Base-by-base conservation (phyloP, 2,888 invertebrate species). In the Gisinianus flammeolus region DNA sequence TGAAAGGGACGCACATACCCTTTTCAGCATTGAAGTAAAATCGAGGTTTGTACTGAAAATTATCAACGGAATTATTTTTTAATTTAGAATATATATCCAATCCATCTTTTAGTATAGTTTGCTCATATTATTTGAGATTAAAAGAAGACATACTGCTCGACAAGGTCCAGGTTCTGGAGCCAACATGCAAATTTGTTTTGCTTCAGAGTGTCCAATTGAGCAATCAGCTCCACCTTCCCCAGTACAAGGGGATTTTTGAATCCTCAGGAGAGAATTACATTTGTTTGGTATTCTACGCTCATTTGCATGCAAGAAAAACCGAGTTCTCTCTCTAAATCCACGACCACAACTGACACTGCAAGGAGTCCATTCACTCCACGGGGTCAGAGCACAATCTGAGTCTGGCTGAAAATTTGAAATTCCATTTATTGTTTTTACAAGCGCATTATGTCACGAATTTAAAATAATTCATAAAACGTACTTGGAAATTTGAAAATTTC, bases 321-420 rank as follows among this genome's bases (percentile, higher is more conserved):
- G 90, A 54, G 93, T 93, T 75, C 95, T 90, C 72, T 86, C 84
- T 79, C 85, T 82, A 12, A 85, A 91, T 0, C 97, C 97, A 85
- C 91, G 91, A 0, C 96, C 97, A 86, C 97, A 97, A 8, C 8
- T 91, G 0, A 93, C 94, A 72, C 94, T 93, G 88, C 97, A 97
- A 0, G 96, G 93, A 77, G 95, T 94, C 96, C 96, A 97, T 83
- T 93, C 92, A 77, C 94, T 92, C 97, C 97, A 97, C 72, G 91
- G 91, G 0, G 93, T 93, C n/a, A 94, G 92, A 78, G 94, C 93
- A 71, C 91, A 90, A 3, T 80, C 80, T 1, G 78, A 70, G 54
- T 77, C 76, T 0, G 70, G 22, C 81, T 81, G 30, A 24, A 76
- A n/a, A 28, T 58, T 58, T 6, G 6, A 44, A 44, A 44, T 16